Conservation (phyloP, 2,113 vertebrate species). For the Myrmophylax atrothorax region DNA sequence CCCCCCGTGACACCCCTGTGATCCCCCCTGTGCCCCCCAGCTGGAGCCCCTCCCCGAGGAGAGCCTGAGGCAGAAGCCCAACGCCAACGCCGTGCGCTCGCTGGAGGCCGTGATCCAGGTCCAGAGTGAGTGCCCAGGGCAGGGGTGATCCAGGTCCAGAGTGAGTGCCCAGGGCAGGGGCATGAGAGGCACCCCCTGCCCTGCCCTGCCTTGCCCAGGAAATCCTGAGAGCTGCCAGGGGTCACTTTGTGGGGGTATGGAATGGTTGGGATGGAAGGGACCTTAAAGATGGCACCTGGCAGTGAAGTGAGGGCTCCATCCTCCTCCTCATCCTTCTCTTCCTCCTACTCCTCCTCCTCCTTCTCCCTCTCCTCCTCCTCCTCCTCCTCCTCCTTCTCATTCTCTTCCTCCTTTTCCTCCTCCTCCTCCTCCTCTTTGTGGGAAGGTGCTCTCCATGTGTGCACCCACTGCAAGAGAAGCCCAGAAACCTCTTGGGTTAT, state of each 20-base stretch:
- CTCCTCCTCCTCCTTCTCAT: too few species aligned
- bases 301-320: not conserved
- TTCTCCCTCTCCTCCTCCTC: too few species aligned
- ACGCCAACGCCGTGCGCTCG: slow-evolving; percentile 83
- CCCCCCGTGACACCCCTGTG: not conserved
- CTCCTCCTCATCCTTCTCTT: not conserved
- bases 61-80: slow-evolving; percentile 85
- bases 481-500: not conserved
- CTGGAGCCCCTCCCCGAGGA: slow-evolving; percentile 85
- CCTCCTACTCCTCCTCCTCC: too few species aligned
- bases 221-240: not conserved
- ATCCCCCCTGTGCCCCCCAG: slow-evolving; percentile 45
- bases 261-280: not conserved
- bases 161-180: slow-evolving; percentile 77
- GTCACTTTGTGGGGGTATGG: not conserved
- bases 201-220: not conserved
- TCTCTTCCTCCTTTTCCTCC: too few species aligned
- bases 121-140: slow-evolving; percentile 85
- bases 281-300: not conserved
- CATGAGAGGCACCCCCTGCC: not conserved
- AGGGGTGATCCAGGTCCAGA: slow-evolving; percentile 82
- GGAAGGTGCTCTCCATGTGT: not conserved
- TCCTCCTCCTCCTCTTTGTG: too few species aligned
- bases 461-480: not conserved
- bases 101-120: slow-evolving; percentile 85